Conservation (phyloP, 30 jellyfish, hydroid and myxozoan genomes). For the Hydra vulgaris region DNA sequence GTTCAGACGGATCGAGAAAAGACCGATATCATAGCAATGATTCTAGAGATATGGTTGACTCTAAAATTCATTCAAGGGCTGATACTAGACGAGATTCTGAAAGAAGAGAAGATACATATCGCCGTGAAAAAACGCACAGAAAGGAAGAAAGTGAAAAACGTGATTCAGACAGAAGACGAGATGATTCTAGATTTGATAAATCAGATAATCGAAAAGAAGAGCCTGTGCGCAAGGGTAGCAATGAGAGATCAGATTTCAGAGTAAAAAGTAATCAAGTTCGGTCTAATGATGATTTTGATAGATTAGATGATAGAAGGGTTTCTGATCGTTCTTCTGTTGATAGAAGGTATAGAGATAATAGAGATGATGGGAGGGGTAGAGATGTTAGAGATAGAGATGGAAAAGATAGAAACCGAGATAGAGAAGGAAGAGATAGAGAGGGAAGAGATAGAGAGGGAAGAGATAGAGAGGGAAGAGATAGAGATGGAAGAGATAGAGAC, state of each 20-base stretch:
- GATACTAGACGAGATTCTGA: slow-evolving; percentile 28
- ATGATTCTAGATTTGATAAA: neutral
- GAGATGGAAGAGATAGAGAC: neutral
- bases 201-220: neutral
- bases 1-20: slow-evolving; percentile 34
- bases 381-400: neutral
- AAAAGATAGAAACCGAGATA: neutral
- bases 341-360: slow-evolving; percentile 14
- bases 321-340: slow-evolving; percentile 1
- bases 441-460: slow-evolving; percentile 3
- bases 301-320: slow-evolving; percentile 14
- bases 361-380: neutral
- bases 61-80: slow-evolving; percentile 11
- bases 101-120: neutral
- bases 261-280: neutral
- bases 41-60: slow-evolving; percentile 37
- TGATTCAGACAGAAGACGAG: slow-evolving; percentile 8
- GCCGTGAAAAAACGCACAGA: neutral
- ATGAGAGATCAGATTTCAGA: neutral
- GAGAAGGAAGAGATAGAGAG: neutral
- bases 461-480: neutral
- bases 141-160: neutral
- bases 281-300: slow-evolving; percentile 4
- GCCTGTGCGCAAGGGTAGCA: neutral
- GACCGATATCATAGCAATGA: slow-evolving; percentile 18